Base-by-base conservation (phyloP, 2,888 invertebrate genomes). In the Euplexia lucipara region DNA sequence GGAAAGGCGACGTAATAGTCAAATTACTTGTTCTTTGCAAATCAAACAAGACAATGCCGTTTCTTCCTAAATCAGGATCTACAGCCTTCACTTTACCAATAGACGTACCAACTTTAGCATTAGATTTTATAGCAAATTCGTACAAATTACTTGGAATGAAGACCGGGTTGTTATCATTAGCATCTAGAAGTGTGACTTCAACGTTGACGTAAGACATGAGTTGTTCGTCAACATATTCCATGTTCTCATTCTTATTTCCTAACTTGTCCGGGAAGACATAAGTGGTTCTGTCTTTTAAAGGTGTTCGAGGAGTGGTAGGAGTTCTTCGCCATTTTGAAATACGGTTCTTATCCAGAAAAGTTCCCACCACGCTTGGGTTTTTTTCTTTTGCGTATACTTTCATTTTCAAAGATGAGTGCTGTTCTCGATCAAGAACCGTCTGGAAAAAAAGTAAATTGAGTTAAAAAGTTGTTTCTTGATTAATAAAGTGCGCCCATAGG, bases 151-250 rank as follows among this genome's bases (percentile, higher is more conserved):
- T 97, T 4, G 98, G 97, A 26, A 98, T 96, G 85, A 98, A 99
- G 30, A 97, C 96, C 0, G 99, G 99, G 81, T 98, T 98, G 83
- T 99, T 98, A 87, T 99, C 99, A 86, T 99, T 99, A 16, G 98
- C 98, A 87, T 99, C 99, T 0, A 98, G 93, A 30, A 99, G 90
- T 0, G 97, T 97, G 0, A 99, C 97, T 92, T 98, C 98, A 0
- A 98, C 97, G 42, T 96, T 96, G 0, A 98, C 98, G 26, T 88
- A 95, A 3, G 95, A 95, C 92, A 95, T 93, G 0, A 95, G 81
- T 71, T 95, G 93, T 45, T 95, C 93, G 62, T 93, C 93, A 54
- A 92, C 85, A 57, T 91, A 93, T 76, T 95, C 94, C 14, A 95
- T 88, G 41, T 95, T 95, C 73, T 95, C 94, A 56, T 78, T 91